Conservation (phyloP, 2,113 vertebrate species). For the Cyphomyrus discorhynchus region DNA sequence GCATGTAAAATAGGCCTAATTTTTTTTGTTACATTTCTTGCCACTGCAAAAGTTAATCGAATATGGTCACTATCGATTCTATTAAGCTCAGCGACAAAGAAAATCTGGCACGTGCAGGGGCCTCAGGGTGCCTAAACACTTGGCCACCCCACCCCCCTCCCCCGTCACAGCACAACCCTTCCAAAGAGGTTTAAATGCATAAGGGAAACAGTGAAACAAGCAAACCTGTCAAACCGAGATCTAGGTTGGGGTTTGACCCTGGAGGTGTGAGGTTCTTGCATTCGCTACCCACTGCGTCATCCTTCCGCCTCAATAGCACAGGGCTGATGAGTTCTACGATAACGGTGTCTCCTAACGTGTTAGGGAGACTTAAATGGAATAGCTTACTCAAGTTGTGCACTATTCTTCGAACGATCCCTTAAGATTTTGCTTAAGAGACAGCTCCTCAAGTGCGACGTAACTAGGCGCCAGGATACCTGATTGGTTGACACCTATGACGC, state of each 20-base stretch:
- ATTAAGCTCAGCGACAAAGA: background rate
- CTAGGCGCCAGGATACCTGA: background rate
- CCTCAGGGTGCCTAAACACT: background rate
- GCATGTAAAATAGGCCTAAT: background rate
- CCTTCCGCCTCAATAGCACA: background rate
- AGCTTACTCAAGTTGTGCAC: background rate
- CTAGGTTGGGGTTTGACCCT: background rate
- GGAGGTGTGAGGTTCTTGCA: background rate
- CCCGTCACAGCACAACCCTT: background rate
- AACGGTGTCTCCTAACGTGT: background rate
- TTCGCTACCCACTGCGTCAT: background rate
- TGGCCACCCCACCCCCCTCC: background rate
- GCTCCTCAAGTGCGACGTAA: background rate
- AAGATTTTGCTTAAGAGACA: background rate
- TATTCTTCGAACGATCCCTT: background rate
- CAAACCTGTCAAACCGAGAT: background rate
- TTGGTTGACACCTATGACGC: background rate
- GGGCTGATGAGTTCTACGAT: background rate
- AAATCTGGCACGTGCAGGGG: background rate
- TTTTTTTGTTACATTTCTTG: background rate
- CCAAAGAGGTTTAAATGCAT: background rate
- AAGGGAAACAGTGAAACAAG: background rate
- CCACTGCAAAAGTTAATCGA: background rate
- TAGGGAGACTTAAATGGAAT: background rate
- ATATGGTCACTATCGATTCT: background rate